Percentiles rank a stretch among this genome's conserved stretches.
These are phyloP conservation scores for Puntigrus tetrazona DNA, from an alignment of 2,113 vertebrate species.

Conservation along the genomic window DNA sequence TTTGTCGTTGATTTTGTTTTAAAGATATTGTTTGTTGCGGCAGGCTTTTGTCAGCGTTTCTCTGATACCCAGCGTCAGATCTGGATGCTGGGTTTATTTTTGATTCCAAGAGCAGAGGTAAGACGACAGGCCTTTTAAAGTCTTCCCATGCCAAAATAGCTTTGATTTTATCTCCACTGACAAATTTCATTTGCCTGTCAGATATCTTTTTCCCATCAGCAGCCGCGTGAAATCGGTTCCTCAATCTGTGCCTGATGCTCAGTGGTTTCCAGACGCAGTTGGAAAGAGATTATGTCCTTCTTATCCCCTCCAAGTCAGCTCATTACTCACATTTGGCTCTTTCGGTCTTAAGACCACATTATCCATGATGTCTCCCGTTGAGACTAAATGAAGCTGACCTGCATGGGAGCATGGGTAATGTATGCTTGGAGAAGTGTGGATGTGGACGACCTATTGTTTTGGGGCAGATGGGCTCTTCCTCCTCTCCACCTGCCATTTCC, in stretches of 20 bases:
- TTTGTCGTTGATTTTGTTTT: not conserved
- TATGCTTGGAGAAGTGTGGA: not conserved
- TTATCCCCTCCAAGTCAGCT: slow-evolving; percentile 27
- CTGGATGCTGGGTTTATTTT: slow-evolving; percentile 2
- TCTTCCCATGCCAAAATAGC: slow-evolving; percentile 30
- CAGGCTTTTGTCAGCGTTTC: not conserved
- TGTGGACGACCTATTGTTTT: slow-evolving; percentile 11
- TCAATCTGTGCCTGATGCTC: slow-evolving; percentile 36
- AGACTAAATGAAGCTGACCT: slow-evolving; percentile 15
- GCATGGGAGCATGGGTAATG: not conserved
- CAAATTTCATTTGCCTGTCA: slow-evolving; percentile 47
- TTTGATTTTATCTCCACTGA: slow-evolving; percentile 33
- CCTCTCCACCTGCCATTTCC: slow-evolving; percentile 13
- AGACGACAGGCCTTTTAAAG: slow-evolving; percentile 42
- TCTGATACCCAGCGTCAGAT: slow-evolving; percentile 6
- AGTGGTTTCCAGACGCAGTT: slow-evolving; percentile 13
- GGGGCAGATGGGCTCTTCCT: slow-evolving; percentile 19
- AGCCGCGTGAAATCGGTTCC: not conserved
- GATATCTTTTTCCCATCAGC: slow-evolving; percentile 38
- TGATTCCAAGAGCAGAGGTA: slow-evolving; percentile 28
- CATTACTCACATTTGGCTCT: slow-evolving; percentile 6
- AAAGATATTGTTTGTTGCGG: slow-evolving; percentile 13
- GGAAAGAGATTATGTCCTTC: slow-evolving; percentile 24
- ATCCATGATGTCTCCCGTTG: slow-evolving; percentile 18
- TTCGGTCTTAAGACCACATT: not conserved